phyloP scores from a whole-genome alignment of 2,113 vertebrate species.

The Australoheros scitulus region DNA sequence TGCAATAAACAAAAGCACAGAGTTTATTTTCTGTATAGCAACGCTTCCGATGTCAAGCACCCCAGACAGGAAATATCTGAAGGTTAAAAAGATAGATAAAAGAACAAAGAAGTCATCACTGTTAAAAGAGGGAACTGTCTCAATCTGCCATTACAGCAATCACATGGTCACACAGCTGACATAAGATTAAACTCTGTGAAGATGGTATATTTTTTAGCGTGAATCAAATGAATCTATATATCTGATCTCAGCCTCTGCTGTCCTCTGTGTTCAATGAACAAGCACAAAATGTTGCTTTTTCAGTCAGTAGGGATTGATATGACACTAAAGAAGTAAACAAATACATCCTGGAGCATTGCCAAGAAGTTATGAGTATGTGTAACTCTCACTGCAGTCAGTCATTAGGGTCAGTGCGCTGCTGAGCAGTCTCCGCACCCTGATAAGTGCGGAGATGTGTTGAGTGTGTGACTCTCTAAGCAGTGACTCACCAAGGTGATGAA shows the following conservation, averaged over 20 bases:
- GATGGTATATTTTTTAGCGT: background rate
- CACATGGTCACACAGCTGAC: background rate
- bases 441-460: background rate
- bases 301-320: background rate
- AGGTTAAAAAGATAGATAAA: background rate
- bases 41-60: background rate
- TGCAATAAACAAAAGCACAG: background rate
- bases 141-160: background rate
- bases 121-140: background rate
- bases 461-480: conserved; percentile 9
- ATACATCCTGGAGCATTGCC: background rate
- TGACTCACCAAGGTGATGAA: conserved; percentile 65
- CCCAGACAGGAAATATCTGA: background rate
- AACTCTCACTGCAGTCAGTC: conserved; percentile 4
- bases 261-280: background rate
- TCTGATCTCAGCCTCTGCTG: background rate
- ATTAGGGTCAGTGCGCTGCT: conserved; percentile 5
- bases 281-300: background rate
- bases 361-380: conserved; percentile 14
- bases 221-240: background rate
- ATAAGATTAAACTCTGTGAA: background rate
- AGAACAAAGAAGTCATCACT: background rate
- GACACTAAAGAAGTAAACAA: background rate
- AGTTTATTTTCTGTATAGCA: background rate
- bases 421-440: background rate